phyloP scores from a whole-genome alignment of 2,797 vertebrate genomes.

The Mus spretus region DNA sequence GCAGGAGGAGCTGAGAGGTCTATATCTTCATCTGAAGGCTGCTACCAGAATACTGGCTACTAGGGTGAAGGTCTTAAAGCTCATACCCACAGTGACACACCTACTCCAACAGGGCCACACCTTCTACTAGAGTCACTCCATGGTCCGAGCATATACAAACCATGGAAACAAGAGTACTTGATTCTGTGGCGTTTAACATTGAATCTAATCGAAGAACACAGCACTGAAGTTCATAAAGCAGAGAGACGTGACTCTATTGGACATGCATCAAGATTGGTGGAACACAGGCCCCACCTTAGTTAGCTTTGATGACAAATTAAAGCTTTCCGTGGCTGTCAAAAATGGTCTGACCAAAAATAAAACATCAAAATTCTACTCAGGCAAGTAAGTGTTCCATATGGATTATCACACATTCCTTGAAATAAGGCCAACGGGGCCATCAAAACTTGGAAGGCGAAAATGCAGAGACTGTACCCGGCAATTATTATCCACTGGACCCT shows the following conservation, averaged over 20 bases:
- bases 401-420: not conserved
- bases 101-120: not conserved
- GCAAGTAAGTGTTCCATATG: not conserved
- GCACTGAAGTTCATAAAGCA: not conserved
- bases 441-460: constrained; percentile 18
- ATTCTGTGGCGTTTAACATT: not conserved
- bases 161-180: not conserved
- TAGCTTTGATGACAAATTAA: not conserved
- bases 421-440: constrained; percentile 12
- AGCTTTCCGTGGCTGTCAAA: not conserved
- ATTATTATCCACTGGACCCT: constrained; percentile 22
- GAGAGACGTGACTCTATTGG: not conserved
- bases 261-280: not conserved
- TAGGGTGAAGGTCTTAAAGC: not conserved
- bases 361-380: constrained; percentile 38
- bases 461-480: not conserved
- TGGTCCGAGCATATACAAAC: not conserved
- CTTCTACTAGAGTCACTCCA: not conserved
- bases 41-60: not conserved
- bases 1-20: not conserved
- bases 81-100: not conserved
- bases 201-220: not conserved
- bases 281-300: not conserved
- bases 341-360: not conserved
- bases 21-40: not conserved